These are phyloP conservation scores for Formica selysi DNA, from an alignment of 1,140 invertebrate genomes.

Conservation along the genomic window DNA sequence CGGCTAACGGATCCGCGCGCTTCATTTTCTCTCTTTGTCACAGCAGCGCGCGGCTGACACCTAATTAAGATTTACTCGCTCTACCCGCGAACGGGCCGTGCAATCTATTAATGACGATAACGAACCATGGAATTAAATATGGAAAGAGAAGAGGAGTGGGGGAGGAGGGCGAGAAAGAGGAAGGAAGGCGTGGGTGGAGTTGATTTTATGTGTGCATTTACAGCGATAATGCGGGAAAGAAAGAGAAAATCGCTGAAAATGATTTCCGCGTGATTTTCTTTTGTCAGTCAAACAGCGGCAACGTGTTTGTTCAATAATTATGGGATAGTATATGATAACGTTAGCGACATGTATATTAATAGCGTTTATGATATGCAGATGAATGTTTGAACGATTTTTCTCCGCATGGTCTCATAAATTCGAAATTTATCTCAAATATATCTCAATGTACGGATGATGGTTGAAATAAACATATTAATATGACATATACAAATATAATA, in stretches of 20 bases:
- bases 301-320: conserved; percentile 30
- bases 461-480: neutral
- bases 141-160: neutral
- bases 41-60: conserved; percentile 28
- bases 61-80: conserved; percentile 68
- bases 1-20: conserved; percentile 47
- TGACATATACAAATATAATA: neutral
- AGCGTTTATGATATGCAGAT: conserved; percentile 23
- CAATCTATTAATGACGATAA: conserved; percentile 58
- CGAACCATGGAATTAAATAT: conserved; percentile 14
- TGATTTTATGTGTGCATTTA: neutral
- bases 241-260: conserved; percentile 17
- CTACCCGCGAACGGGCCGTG: conserved; percentile 9
- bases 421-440: neutral
- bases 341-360: conserved; percentile 44
- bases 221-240: neutral
- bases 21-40: conserved; percentile 62
- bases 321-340: conserved; percentile 3
- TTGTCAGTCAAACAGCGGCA: neutral
- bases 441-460: neutral
- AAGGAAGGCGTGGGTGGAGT: conserved; percentile 26
- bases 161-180: neutral
- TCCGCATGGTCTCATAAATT: neutral
- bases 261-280: conserved; percentile 10
- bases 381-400: conserved; percentile 5